Evolutionary conservation across 2,888 invertebrate species (phyloP).

Genomic region (Blastobasis lacticolella): DNA sequence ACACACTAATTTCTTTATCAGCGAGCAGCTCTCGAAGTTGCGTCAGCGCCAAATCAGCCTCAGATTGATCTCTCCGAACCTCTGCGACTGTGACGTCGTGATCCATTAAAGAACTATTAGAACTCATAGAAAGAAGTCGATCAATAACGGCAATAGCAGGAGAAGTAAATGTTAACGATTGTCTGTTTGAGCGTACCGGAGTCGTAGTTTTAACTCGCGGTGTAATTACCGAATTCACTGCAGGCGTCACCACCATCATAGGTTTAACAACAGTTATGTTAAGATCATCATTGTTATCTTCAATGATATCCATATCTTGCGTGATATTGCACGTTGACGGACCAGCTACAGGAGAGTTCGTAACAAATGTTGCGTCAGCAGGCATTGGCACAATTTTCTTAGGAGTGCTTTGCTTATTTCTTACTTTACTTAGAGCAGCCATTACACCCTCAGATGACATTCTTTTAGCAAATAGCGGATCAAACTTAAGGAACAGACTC

Average conservation of each 20-base stretch:
- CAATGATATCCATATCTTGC: slow-evolving; percentile 23
- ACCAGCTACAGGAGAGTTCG: slow-evolving; percentile 24
- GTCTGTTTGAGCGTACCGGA: slow-evolving; percentile 50
- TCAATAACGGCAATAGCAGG: slow-evolving; percentile 72
- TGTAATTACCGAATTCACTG: slow-evolving; percentile 46
- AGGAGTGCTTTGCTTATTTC: slow-evolving; percentile 45
- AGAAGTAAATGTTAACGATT: slow-evolving; percentile 58
- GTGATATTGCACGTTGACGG: slow-evolving; percentile 33
- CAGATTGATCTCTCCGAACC: slow-evolving; percentile 36
- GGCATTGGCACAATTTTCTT: slow-evolving; percentile 25
- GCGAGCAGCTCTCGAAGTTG: slow-evolving; percentile 69
- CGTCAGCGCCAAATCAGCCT: slow-evolving; percentile 49
- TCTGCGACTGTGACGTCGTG: slow-evolving; percentile 35
- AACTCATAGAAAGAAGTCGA: slow-evolving; percentile 59
- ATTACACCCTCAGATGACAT: slow-evolving; percentile 49
- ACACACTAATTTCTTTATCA: slow-evolving; percentile 70
- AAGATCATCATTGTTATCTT: slow-evolving; percentile 39
- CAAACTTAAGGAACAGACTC: slow-evolving; percentile 63
- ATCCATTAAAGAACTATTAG: slow-evolving; percentile 39
- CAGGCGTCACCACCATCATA: slow-evolving; percentile 63
- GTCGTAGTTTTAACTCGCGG: slow-evolving; percentile 44
- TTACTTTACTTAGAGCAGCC: slow-evolving; percentile 41
- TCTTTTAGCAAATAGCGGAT: slow-evolving; percentile 58
- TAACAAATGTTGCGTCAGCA: slow-evolving; percentile 7
- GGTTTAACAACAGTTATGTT: slow-evolving; percentile 50